A percentile compares a stretch with the other conserved stretches of the same genome.
phyloP scores from a whole-genome alignment of 2,113 vertebrate genomes.

The Grammomys dolichurus region DNA sequence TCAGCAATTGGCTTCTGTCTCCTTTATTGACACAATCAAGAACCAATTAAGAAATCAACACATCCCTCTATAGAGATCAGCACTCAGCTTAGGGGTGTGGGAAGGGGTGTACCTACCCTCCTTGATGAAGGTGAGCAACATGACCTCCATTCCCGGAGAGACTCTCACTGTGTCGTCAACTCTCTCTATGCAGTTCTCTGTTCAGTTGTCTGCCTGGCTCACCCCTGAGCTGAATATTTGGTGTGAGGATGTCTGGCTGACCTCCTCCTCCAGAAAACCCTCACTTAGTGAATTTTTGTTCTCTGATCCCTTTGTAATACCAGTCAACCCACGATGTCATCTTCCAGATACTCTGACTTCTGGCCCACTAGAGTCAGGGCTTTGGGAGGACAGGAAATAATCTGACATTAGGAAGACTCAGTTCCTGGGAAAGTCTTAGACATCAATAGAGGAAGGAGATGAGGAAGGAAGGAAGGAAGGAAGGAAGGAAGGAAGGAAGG shows the following conservation, averaged over 20 bases:
- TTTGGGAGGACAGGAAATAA: neutral
- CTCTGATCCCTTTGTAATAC: neutral
- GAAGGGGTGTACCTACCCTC: neutral
- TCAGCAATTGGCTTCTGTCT: too few species aligned
- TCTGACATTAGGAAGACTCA: neutral
- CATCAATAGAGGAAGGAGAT: neutral
- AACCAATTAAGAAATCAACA: too few species aligned
- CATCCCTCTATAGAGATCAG: neutral
- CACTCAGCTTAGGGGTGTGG: neutral
- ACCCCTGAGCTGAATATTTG: neutral
- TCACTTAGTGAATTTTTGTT: neutral
- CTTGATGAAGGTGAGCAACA: neutral
- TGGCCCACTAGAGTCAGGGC: accelerated
- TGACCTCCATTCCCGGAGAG: neutral
- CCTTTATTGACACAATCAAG: too few species aligned
- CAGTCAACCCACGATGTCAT: neutral
- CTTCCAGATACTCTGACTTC: neutral
- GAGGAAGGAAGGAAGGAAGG: neutral
- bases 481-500: neutral
- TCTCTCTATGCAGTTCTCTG: neutral
- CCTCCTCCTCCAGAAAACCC: too few species aligned
- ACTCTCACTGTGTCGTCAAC: neutral
- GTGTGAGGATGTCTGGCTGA: neutral
- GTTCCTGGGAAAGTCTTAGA: neutral
- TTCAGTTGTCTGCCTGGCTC: neutral